These are phyloP conservation scores for Grantiella picta DNA, from an alignment of 2,113 vertebrate genomes.

Conservation along the genomic window DNA sequence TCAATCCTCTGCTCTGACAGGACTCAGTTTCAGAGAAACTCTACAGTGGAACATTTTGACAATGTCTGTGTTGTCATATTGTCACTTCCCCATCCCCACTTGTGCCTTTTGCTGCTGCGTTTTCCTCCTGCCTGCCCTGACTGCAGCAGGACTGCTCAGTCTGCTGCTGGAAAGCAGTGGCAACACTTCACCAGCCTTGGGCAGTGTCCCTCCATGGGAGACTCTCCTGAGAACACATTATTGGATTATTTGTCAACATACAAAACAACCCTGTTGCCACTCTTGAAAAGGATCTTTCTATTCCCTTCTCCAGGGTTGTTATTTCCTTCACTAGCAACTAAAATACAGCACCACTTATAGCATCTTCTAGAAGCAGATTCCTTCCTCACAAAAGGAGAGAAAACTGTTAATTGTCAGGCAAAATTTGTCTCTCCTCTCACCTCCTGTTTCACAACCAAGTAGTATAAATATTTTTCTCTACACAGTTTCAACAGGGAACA, in stretches of 20 bases:
- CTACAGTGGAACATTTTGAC: neutral
- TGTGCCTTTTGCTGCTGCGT: accelerated
- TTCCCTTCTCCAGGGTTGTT: neutral
- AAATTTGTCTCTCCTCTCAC: neutral
- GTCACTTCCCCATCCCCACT: neutral
- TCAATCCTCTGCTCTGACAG: neutral
- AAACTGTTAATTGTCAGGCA: neutral
- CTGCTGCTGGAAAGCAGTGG: neutral
- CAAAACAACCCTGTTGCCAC: neutral
- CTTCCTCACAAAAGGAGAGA: neutral
- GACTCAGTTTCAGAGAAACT: neutral
- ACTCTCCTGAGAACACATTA: neutral
- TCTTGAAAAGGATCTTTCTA: neutral
- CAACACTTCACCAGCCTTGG: neutral
- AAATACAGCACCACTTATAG: neutral
- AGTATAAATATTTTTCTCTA: neutral
- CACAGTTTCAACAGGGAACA: neutral
- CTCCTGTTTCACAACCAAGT: neutral
- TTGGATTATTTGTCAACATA: neutral
- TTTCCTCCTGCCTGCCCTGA: neutral
- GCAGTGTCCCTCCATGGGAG: neutral
- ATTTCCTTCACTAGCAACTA: neutral
- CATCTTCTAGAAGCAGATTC: neutral
- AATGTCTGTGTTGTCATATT: neutral
- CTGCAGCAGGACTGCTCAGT: neutral